Evolutionary conservation across 2,888 invertebrate genomes (phyloP).

Genomic region (Alloscopus bannaensis): DNA sequence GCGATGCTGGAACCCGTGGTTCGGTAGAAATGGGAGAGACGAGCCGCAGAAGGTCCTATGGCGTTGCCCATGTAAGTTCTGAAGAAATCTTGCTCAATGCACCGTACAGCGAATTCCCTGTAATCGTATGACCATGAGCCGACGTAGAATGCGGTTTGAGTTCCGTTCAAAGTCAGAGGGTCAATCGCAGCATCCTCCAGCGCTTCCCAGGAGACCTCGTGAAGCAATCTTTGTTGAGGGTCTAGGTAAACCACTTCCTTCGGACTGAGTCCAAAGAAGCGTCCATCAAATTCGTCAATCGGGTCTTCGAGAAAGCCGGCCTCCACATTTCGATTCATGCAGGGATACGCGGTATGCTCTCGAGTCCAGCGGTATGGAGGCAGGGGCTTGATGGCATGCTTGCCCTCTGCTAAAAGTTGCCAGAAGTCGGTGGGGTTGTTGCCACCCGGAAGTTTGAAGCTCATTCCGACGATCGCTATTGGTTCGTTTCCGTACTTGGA

Average conservation of each 20-base stretch:
- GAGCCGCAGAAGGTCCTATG: constrained; percentile 7
- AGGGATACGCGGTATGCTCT: not conserved
- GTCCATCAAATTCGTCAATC: constrained; percentile 30
- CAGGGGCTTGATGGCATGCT: constrained; percentile 9
- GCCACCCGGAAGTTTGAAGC: constrained; percentile 43
- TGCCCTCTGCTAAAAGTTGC: constrained; percentile 34
- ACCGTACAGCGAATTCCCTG: not conserved
- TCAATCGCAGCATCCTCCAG: constrained; percentile 32
- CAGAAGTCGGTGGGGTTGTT: constrained; percentile 46
- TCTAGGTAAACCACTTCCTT: constrained; percentile 18
- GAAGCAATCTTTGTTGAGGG: constrained; percentile 33
- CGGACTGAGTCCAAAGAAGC: constrained; percentile 45
- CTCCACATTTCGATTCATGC: constrained; percentile 2
- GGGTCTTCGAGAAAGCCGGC: constrained; percentile 49
- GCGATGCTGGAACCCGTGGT: constrained; percentile 50
- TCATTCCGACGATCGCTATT: constrained; percentile 53
- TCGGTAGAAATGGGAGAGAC: constrained; percentile 19
- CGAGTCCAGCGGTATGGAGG: constrained; percentile 31
- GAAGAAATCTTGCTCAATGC: constrained; percentile 16
- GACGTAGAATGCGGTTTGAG: constrained; percentile 14
- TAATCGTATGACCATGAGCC: constrained; percentile 38
- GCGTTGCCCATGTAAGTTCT: constrained; percentile 31
- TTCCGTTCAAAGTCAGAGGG: constrained; percentile 11
- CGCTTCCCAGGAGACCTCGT: constrained; percentile 25
- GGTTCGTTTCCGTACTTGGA: constrained; percentile 27